phyloP scores from a whole-genome alignment of 2,888 invertebrate species.

The Lymantria monacha region DNA sequence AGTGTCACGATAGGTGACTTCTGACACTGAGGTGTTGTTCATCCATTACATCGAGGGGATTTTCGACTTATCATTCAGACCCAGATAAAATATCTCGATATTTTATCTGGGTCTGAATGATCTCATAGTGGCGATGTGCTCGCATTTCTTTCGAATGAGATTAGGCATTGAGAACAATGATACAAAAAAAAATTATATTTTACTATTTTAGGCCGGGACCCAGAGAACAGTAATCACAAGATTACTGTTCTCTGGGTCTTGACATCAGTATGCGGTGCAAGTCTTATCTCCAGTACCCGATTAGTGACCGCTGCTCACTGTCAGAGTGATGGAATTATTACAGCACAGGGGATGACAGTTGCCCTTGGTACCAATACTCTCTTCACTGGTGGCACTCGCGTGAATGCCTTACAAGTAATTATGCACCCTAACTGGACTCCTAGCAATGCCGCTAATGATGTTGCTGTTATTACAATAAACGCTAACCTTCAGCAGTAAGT shows the following conservation, averaged over 20 bases:
- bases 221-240: too few species aligned
- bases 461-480: conserved; percentile 1
- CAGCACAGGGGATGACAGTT: conserved; percentile 26
- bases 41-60: too few species aligned
- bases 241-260: conserved; percentile 1
- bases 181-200: neutral
- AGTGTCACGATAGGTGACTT: too few species aligned
- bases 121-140: too few species aligned
- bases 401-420: neutral
- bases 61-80: too few species aligned
- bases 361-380: conserved; percentile 53
- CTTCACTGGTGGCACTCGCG: conserved; percentile 25
- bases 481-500: neutral
- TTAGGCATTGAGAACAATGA: too few species aligned
- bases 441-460: neutral
- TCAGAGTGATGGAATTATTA: neutral
- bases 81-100: too few species aligned
- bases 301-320: conserved; percentile 1
- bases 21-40: too few species aligned
- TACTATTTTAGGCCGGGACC: conserved; percentile 1
- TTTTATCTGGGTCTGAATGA: too few species aligned
- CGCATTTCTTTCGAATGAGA: too few species aligned
- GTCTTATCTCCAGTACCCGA: neutral
- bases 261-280: neutral
- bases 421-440: conserved; percentile 3